A percentile compares a stretch with the other conserved stretches of the same genome.
Conservation (phyloP, 1,140 invertebrate species). For the Drosophila ohnishii region DNA sequence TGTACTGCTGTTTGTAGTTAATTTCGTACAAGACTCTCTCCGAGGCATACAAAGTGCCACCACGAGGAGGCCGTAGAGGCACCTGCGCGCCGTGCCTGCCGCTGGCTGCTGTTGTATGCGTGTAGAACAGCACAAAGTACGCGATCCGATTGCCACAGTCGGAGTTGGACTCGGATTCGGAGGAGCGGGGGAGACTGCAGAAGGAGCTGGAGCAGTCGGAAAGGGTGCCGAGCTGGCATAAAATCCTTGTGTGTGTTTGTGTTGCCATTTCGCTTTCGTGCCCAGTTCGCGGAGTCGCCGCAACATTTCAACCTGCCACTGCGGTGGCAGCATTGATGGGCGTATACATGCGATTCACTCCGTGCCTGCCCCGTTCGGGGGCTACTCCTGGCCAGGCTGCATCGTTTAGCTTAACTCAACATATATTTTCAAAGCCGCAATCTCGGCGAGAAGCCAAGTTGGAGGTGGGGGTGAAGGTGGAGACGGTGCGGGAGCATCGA, state of each 20-base stretch:
- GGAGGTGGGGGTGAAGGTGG: slow-evolving; percentile 1
- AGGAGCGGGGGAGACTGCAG: neutral
- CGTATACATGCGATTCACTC: slow-evolving; percentile 80
- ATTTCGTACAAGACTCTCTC: slow-evolving; percentile 75
- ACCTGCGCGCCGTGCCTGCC: slow-evolving; percentile 51
- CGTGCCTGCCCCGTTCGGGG: slow-evolving; percentile 49
- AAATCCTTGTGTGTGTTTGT: slow-evolving; percentile 60
- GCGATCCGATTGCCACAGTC: slow-evolving; percentile 77
- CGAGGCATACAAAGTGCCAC: slow-evolving; percentile 65
- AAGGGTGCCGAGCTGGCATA: slow-evolving; percentile 66
- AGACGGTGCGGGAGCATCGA: slow-evolving; percentile 61
- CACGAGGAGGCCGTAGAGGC: slow-evolving; percentile 60
- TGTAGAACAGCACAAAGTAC: slow-evolving; percentile 81
- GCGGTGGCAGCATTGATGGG: slow-evolving; percentile 80
- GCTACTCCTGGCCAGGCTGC: slow-evolving; percentile 39
- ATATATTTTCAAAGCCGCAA: slow-evolving; percentile 73
- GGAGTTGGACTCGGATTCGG: slow-evolving; percentile 27
- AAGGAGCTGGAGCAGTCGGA: slow-evolving; percentile 8
- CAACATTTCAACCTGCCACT: slow-evolving; percentile 81
- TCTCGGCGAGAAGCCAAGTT: slow-evolving; percentile 30
- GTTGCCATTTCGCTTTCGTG: slow-evolving; percentile 78
- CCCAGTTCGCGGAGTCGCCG: slow-evolving; percentile 58
- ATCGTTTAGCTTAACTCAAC: slow-evolving; percentile 81
- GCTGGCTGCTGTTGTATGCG: slow-evolving; percentile 71
- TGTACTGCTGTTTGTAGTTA: slow-evolving; percentile 82